Percentiles rank a stretch among this genome's conserved stretches.
Conservation (phyloP, 2,888 invertebrate genomes). For the Eupithecia subumbrata region DNA sequence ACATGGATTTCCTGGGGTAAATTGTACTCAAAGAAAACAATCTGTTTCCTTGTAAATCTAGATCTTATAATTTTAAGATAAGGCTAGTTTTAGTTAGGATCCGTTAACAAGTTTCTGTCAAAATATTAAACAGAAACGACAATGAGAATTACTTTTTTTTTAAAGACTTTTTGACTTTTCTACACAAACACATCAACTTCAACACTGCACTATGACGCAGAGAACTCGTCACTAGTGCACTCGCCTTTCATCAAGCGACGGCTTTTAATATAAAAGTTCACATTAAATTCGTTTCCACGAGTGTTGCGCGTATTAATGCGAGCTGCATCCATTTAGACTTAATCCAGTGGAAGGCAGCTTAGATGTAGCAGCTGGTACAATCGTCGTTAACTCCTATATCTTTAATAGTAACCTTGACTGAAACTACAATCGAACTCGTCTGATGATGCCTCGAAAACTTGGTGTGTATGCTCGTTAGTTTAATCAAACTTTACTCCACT, state of each 20-base stretch:
- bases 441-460: neutral
- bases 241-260: constrained; percentile 17
- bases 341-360: constrained; percentile 7
- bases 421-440: neutral
- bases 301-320: constrained; percentile 41
- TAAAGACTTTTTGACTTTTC: too few relatives aligned
- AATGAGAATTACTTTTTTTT: too few relatives aligned
- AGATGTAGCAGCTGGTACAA: neutral
- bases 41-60: too few relatives aligned
- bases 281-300: constrained; percentile 39
- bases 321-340: constrained; percentile 41
- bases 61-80: too few relatives aligned
- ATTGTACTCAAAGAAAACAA: constrained; percentile 16
- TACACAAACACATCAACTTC: neutral
- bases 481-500: too few relatives aligned
- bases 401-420: neutral
- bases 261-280: constrained; percentile 53
- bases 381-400: neutral
- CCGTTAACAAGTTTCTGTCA: too few relatives aligned
- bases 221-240: neutral
- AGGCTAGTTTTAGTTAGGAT: too few relatives aligned
- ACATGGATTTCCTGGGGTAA: constrained; percentile 32
- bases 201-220: neutral
- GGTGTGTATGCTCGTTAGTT: neutral
- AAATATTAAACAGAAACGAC: too few relatives aligned